phyloP scores from a whole-genome alignment of 2,113 vertebrate species.

The Propithecus coquereli region DNA sequence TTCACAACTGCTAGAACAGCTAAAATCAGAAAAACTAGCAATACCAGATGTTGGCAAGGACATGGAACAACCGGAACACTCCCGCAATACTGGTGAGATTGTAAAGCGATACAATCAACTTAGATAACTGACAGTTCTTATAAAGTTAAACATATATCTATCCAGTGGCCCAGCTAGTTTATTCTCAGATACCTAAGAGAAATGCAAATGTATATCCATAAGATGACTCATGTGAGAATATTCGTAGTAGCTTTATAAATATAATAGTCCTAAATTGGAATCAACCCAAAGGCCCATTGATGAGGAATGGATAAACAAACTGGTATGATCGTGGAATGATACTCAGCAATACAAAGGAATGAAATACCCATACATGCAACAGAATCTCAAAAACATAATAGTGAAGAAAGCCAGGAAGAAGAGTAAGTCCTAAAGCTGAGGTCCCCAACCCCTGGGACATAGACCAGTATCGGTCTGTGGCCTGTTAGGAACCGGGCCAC shows the following conservation, averaged over 20 bases:
- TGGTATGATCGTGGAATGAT: neutral
- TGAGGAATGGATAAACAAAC: neutral
- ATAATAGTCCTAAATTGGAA: neutral
- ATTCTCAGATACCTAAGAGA: neutral
- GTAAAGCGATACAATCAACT: neutral
- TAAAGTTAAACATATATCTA: neutral
- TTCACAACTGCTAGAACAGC: neutral
- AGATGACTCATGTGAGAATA: neutral
- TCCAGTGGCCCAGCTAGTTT: neutral
- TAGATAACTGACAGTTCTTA: neutral
- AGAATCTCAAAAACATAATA: neutral
- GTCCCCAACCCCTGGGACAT: too few relatives aligned
- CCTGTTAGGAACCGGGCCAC: too few relatives aligned
- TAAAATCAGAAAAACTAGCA: conserved; percentile 4
- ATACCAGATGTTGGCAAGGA: neutral
- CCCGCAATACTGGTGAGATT: neutral
- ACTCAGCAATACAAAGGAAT: neutral
- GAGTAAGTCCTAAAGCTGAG: neutral
- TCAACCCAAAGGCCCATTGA: neutral
- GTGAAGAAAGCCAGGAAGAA: neutral
- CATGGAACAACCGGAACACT: neutral
- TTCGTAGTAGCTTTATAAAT: neutral
- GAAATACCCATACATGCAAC: neutral
- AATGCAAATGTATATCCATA: neutral
- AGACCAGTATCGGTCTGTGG: too few relatives aligned